Base-by-base conservation (phyloP, 2,888 invertebrate genomes). In the Pammene fasciana region DNA sequence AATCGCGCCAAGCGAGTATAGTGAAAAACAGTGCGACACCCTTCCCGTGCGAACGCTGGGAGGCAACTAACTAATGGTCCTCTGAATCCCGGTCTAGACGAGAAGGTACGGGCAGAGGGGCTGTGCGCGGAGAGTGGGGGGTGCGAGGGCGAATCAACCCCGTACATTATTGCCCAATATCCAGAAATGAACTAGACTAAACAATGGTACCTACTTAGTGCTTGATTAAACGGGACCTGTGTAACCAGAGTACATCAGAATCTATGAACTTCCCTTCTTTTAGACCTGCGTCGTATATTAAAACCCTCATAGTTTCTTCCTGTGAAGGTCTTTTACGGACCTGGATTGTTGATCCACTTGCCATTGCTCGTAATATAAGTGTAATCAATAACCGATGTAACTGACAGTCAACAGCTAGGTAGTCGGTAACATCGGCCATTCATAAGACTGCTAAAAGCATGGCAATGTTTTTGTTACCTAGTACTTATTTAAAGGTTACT, bases 41-140 rank as follows among this genome's bases (percentile, higher is more conserved):
- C 83, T 82, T 68, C 80, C 80, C 79, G 72, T 55, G 9, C 82
- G 75, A 79, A 73, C 72, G 83, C 75, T 80, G 73, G 76, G 78
- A 79, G 80, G 75, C 81, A 82, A 90, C 92, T 92, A 80, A 81
- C 79, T 75, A 71, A 68, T 61, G 73, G 81, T 81, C 82, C 81
- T 14, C 46, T 81, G 82, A 76, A 74, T 76, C 77, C 73, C 76
- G 82, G 90, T 89, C 90, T 90, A 90, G 90, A 89, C 90, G 83
- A 83, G 84, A 84, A 80, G 78, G 73, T 74, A 74, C 79, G 78
- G 74, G 73, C 73, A 75, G 75, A 68, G 76, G 75, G 67, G 67
- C 71, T 62, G 70, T 68, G 16, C 67, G 77, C 74, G 78, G 73
- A 74, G 78, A 75, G 80, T 78, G 77, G 72, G 57, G 72, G 43